These are phyloP conservation scores for Pammene fasciana DNA, from an alignment of 2,888 invertebrate species.

Conservation along the genomic window DNA sequence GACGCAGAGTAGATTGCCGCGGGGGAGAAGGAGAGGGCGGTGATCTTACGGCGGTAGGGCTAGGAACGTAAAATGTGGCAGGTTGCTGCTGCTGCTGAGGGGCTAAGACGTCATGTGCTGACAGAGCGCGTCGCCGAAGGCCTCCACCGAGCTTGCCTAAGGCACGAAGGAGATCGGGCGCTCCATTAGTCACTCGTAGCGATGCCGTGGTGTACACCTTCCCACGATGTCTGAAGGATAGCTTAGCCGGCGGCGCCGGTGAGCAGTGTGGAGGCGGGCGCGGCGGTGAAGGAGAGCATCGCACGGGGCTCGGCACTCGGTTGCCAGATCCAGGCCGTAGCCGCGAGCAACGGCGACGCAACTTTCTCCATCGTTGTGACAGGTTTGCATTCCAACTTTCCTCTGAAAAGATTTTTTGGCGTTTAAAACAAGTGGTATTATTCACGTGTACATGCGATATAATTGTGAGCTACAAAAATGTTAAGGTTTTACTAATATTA, in stretches of 20 bases:
- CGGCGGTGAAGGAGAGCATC: slow-evolving; percentile 83
- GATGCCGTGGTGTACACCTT: slow-evolving; percentile 81
- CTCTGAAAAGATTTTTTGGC: slow-evolving; percentile 77
- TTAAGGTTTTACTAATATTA: slow-evolving; percentile 1
- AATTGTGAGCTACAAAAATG: neutral
- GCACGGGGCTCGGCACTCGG: slow-evolving; percentile 81
- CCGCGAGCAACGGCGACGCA: slow-evolving; percentile 87
- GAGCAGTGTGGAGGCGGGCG: slow-evolving; percentile 78
- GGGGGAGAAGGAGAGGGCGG: slow-evolving; percentile 73
- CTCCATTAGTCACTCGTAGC: slow-evolving; percentile 80
- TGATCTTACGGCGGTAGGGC: slow-evolving; percentile 78
- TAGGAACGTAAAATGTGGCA: slow-evolving; percentile 89
- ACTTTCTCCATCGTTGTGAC: slow-evolving; percentile 89
- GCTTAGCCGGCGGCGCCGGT: slow-evolving; percentile 75
- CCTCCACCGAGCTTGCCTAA: slow-evolving; percentile 88
- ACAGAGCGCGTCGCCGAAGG: slow-evolving; percentile 85
- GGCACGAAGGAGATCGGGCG: slow-evolving; percentile 86
- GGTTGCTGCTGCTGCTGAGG: slow-evolving; percentile 81
- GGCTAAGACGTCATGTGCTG: slow-evolving; percentile 87
- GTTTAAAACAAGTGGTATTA: slow-evolving; percentile 24
- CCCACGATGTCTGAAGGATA: slow-evolving; percentile 77
- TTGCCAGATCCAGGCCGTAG: slow-evolving; percentile 85
- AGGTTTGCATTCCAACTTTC: slow-evolving; percentile 89
- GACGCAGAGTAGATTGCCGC: slow-evolving; percentile 67
- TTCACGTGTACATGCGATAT: slow-evolving; percentile 1